A percentile compares a stretch with the other conserved stretches of the same genome.
phyloP scores from a whole-genome alignment of 1,140 invertebrate genomes.

The Atta texana region DNA sequence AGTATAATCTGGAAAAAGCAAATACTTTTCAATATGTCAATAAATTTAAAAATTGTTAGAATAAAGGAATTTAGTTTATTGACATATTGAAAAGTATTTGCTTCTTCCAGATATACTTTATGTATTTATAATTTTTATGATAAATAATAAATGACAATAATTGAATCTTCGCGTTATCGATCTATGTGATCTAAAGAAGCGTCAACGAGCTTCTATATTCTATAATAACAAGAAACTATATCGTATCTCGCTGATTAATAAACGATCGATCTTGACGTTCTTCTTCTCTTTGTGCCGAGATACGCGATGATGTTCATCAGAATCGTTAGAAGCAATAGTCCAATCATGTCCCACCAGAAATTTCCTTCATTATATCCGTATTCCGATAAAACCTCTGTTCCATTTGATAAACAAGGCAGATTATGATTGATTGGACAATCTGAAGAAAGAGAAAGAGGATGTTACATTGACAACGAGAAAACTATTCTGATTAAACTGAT shows the following conservation, averaged over 20 bases:
- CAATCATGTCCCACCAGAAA: slow-evolving; percentile 61
- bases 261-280: slow-evolving; percentile 17
- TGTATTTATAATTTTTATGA: no score
- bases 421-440: slow-evolving; percentile 58
- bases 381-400: slow-evolving; percentile 68
- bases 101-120: not conserved
- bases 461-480: no score
- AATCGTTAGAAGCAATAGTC: slow-evolving; percentile 64
- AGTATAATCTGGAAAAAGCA: no score
- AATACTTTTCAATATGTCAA: no score
- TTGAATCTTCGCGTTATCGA: not conserved
- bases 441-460: slow-evolving; percentile 27
- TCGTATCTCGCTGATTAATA: not conserved
- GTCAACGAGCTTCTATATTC: not conserved
- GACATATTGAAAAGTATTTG: not conserved
- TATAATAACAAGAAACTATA: not conserved
- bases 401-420: slow-evolving; percentile 71
- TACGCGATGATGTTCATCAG: slow-evolving; percentile 69
- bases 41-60: no score
- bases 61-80: no score
- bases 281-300: slow-evolving; percentile 62
- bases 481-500: no score
- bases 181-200: not conserved
- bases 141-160: no score
- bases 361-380: slow-evolving; percentile 67